Evolutionary conservation across 2,797 vertebrate species (phyloP), one percentile per base, ranked within the genome.

Genomic region (Sandelia bainsii): DNA sequence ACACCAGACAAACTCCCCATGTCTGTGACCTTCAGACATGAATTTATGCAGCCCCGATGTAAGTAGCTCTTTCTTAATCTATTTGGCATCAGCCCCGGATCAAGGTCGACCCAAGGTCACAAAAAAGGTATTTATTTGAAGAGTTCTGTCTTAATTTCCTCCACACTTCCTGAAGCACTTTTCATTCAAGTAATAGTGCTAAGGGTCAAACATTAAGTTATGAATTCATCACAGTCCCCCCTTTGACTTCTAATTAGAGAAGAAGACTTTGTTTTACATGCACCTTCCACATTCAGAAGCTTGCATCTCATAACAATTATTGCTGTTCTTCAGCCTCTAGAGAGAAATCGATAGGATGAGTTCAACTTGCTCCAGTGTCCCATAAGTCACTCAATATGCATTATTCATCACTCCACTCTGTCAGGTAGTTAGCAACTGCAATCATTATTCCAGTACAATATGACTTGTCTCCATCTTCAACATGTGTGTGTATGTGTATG

Each of bases 11-110:
- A 34, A 42, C 80, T 77, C 48, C 48, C 65, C 40, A 37, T 17
- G 49, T 48, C 63, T 60, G 59, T 64, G 77, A 86, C 82, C 80
- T 87, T 86, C 81, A 82, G 22, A 49, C 53, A 39, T 17, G 71
- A 56, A 60, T 64, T 66, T n/a, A 73, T 62, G 50, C 61, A 52
- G 53, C 58, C 54, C 23, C 46, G 17, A 17, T 49, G 44, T 6
- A 46, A 10, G 45, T 4, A 20, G 40, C 32, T 44, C 14, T 12
- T 56, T 69, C 42, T 14, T 20, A 52, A 61, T 27, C 40, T 53
- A 8, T 39, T 71, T 74, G 79, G 77, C 75, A 49, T 49, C 14
- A 5, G 39, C 53, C 57, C 62, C 51, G 37, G 40, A 71, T 62
- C 42, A n/a, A 32, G 29, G 56, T 79, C 46, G 48, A 48, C 29